phyloP scores from a whole-genome alignment of 1,140 invertebrate species.

The Scylla paramamosain region DNA sequence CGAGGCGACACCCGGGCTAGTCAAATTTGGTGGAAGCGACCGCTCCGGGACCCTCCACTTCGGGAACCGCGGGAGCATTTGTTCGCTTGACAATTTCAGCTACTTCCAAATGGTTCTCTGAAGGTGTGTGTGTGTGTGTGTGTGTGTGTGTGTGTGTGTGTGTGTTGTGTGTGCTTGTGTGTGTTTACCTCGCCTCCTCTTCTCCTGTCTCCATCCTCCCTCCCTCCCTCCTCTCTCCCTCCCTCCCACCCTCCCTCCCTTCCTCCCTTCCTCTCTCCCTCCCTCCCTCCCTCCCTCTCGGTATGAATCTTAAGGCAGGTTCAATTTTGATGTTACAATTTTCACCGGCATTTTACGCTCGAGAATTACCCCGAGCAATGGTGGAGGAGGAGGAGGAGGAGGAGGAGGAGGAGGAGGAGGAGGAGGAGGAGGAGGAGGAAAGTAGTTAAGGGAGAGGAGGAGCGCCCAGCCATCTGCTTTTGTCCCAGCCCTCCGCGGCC shows the following conservation, averaged over 20 bases:
- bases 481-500: slow-evolving; percentile 40
- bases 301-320: slow-evolving; percentile 6
- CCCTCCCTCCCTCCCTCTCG: background rate
- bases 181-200: background rate
- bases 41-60: background rate
- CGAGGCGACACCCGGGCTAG: background rate
- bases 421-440: slow-evolving; percentile 6
- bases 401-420: slow-evolving; percentile 30
- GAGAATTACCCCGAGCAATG: background rate
- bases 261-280: background rate
- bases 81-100: slow-evolving; percentile 73
- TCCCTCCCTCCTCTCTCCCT: background rate
- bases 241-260: background rate
- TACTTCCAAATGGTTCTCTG: slow-evolving; percentile 61
- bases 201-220: background rate
- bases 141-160: slow-evolving; percentile 48
- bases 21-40: slow-evolving; percentile 20
- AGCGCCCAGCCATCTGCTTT: slow-evolving; percentile 50
- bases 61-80: slow-evolving; percentile 43
- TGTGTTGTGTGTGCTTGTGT: background rate
- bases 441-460: background rate
- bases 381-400: background rate
- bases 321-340: slow-evolving; percentile 61
- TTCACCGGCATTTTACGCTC: slow-evolving; percentile 22
- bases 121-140: slow-evolving; percentile 46